phyloP scores from a whole-genome alignment of 2,113 vertebrate genomes.

The Egretta garzetta region DNA sequence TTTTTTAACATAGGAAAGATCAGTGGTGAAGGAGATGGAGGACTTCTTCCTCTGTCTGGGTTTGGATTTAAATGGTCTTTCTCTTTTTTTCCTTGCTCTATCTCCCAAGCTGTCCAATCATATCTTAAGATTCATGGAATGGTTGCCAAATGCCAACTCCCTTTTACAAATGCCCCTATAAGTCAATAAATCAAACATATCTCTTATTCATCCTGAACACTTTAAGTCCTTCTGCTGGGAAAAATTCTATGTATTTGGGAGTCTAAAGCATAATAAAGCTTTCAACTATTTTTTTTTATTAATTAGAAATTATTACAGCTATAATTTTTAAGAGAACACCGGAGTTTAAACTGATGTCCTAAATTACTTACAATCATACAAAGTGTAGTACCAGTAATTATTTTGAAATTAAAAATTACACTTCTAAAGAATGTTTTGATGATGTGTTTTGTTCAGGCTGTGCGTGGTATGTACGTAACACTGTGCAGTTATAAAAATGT shows the following conservation, averaged over 20 bases:
- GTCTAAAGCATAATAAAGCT: background rate
- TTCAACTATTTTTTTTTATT: background rate
- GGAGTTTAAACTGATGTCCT: conserved; percentile 6
- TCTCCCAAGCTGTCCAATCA: background rate
- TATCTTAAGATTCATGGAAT: background rate
- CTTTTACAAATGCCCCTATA: background rate
- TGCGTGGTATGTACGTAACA: background rate
- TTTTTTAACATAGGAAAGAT: background rate
- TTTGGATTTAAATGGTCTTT: background rate
- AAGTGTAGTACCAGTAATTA: background rate
- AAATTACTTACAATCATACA: background rate
- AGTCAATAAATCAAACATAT: background rate
- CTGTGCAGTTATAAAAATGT: background rate
- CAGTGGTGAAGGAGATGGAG: background rate
- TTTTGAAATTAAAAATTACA: background rate
- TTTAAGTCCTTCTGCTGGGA: background rate
- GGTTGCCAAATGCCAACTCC: background rate
- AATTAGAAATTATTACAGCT: background rate
- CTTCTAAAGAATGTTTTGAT: background rate
- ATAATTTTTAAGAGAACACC: conserved; percentile 1
- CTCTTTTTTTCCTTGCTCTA: background rate
- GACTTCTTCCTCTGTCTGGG: background rate
- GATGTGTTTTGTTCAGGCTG: background rate
- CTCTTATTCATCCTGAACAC: background rate
- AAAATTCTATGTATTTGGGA: background rate